These are phyloP conservation scores for Ophthalmolycus amberensis DNA, from an alignment of 2,113 vertebrate genomes.

Conservation along the genomic window DNA sequence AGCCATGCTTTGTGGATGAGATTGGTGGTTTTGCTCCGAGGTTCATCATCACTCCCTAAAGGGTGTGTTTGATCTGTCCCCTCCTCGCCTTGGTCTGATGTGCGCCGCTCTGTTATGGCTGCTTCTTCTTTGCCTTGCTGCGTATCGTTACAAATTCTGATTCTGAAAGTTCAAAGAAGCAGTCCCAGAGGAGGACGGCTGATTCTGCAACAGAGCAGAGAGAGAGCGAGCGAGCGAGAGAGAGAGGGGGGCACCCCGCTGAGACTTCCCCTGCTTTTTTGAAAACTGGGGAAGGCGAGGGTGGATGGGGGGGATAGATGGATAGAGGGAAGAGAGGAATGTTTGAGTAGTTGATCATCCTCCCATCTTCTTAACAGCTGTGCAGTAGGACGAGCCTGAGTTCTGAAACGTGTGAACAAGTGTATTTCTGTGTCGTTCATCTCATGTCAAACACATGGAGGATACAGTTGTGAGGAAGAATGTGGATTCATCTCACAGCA, in stretches of 20 bases:
- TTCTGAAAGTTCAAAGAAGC: constrained; percentile 75
- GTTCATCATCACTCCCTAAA: constrained; percentile 60
- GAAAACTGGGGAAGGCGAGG: constrained; percentile 52
- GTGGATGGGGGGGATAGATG: constrained; percentile 1
- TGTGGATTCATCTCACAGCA: constrained; percentile 12
- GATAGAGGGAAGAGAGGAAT: constrained; percentile 40
- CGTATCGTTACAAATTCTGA: constrained; percentile 74
- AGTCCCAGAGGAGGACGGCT: constrained; percentile 63
- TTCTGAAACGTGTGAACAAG: constrained; percentile 35
- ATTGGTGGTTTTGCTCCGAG: constrained; percentile 41
- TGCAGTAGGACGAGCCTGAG: constrained; percentile 37
- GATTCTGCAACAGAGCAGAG: constrained; percentile 61
- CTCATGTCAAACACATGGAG: constrained; percentile 40
- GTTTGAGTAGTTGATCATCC: constrained; percentile 60
- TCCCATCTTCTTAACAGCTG: constrained; percentile 75
- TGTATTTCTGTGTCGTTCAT: constrained; percentile 39
- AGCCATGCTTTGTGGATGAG: constrained; percentile 41
- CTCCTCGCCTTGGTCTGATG: constrained; percentile 47
- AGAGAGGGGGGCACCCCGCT: constrained; percentile 43
- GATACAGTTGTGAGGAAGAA: neutral
- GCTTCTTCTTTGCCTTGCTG: constrained; percentile 57
- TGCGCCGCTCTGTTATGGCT: constrained; percentile 47
- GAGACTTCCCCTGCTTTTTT: constrained; percentile 46
- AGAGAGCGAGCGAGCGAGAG: constrained; percentile 16
- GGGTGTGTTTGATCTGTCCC: constrained; percentile 62